Evolutionary conservation across 2,888 invertebrate species (phyloP).

Genomic region (Acrobasis repandana): DNA sequence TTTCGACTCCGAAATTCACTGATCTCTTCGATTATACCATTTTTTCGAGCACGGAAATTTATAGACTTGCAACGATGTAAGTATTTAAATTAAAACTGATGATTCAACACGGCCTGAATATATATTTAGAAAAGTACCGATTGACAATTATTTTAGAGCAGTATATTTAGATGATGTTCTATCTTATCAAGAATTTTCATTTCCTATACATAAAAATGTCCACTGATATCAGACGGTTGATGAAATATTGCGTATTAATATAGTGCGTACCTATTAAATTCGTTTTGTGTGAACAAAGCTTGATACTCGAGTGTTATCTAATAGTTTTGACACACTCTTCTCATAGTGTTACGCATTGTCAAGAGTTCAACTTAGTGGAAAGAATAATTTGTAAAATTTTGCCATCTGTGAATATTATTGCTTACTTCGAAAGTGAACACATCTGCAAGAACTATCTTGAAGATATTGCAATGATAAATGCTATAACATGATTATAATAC

Average conservation of each 20-base stretch:
- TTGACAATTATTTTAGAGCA: constrained; percentile 14
- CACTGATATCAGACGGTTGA: neutral
- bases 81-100: constrained; percentile 30
- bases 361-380: no score
- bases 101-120: constrained; percentile 52
- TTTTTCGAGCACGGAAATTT: neutral
- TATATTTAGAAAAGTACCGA: constrained; percentile 53
- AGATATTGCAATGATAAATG: no score
- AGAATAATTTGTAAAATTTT: no score
- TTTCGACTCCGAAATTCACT: neutral
- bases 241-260: neutral
- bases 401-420: no score
- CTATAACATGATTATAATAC: no score
- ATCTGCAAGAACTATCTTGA: no score
- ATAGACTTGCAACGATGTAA: constrained; percentile 15
- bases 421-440: no score
- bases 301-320: neutral
- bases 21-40: neutral
- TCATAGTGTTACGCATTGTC: neutral
- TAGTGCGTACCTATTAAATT: no score
- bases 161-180: neutral
- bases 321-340: neutral
- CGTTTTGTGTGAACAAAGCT: neutral
- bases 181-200: neutral
- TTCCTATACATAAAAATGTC: neutral